Conservation (phyloP, 92 coral and sea anemone species). For the Pocillopora grandis region DNA sequence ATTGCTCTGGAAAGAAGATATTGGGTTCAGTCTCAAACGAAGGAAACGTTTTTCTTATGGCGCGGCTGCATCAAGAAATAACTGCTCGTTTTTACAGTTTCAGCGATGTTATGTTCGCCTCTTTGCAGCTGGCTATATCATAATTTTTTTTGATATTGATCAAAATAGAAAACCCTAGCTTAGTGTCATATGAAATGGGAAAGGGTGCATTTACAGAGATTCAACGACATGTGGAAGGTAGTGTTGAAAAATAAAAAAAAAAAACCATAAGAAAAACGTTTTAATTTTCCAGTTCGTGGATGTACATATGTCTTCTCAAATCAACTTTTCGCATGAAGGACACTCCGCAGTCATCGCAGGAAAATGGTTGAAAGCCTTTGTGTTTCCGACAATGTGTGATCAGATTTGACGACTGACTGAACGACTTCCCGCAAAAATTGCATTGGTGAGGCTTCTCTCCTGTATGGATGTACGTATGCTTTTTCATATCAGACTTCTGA, state of each 20-base stretch:
- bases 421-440: conserved; percentile 92
- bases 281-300: conserved; percentile 49
- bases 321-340: conserved; percentile 96
- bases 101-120: not conserved
- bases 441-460: conserved; percentile 97
- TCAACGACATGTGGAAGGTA: not conserved
- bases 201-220: not conserved
- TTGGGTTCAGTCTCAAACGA: too few species aligned
- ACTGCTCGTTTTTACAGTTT: too few species aligned
- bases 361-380: conserved; percentile 88
- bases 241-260: too few species aligned
- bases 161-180: not conserved
- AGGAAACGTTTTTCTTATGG: too few species aligned
- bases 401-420: conserved; percentile 99
- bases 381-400: conserved; percentile 97
- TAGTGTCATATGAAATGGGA: not conserved
- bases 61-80: too few species aligned
- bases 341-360: conserved; percentile 79
- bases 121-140: not conserved
- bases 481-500: conserved; percentile 97
- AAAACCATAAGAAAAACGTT: not conserved
- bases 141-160: not conserved
- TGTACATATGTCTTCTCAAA: conserved; percentile 75
- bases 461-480: conserved; percentile 94
- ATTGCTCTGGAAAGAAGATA: too few species aligned